Evolutionary conservation across 2,113 vertebrate genomes (phyloP).

Genomic region (Rhinopithecus roxellana): DNA sequence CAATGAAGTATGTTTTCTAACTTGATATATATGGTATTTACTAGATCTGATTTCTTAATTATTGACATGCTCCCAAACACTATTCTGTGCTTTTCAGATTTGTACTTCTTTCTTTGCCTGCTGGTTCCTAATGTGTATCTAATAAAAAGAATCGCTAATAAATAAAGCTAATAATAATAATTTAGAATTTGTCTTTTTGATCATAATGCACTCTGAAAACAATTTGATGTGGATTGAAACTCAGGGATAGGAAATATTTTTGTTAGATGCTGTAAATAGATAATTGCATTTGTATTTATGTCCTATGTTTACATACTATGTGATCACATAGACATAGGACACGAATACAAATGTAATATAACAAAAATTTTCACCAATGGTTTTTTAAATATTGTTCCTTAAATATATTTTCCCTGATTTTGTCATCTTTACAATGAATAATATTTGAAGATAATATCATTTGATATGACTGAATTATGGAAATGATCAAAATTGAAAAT

Average conservation of each 20-base stretch:
- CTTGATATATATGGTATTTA: background rate
- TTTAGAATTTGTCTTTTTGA: background rate
- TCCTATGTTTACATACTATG: background rate
- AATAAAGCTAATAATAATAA: background rate
- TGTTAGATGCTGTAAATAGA: background rate
- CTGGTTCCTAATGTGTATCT: background rate
- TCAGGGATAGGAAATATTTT: background rate
- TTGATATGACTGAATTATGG: background rate
- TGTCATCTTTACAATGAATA: background rate
- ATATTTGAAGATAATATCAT: background rate
- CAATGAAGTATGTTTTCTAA: background rate
- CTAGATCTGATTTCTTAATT: background rate
- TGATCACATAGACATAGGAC: too few relatives aligned
- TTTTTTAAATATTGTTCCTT: background rate
- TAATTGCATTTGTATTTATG: background rate
- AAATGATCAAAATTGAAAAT: background rate
- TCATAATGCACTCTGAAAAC: background rate
- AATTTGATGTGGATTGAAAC: background rate
- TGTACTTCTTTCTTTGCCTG: background rate
- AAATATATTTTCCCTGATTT: background rate
- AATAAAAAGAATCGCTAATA: background rate
- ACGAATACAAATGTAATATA: background rate
- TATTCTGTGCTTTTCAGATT: background rate
- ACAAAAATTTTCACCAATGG: background rate
- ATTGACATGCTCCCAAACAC: background rate